Base-by-base conservation (phyloP, 64 coral and sea anemone species). In the Stylophora pistillata region DNA sequence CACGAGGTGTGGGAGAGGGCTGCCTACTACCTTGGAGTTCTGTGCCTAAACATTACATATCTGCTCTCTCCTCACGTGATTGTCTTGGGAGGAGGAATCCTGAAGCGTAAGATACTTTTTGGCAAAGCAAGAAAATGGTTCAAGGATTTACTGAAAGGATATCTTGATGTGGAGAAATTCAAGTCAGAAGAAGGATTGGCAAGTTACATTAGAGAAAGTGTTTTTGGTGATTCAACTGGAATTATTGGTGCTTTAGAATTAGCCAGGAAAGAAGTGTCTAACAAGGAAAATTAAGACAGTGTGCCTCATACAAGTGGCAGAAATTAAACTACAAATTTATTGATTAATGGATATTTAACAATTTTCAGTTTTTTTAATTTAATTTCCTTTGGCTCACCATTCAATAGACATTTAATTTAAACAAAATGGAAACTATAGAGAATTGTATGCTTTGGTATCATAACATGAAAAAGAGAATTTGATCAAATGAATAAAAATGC, bases 31-130 rank as follows among this genome's bases (percentile, higher is more conserved):
- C 89, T 98, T 21, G 96, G 96, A 15, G 76, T 81, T 23, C 80
- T 98, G 56, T 98, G 96, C 86, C 89, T 95, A 0, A 98, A 98
- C 52, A 78, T 98, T 1, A 98, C 96, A 4, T 95, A 82, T 34
- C 60, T 89, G 16, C 17, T 98, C 15, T 98, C 96, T n/a, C 96
- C 96, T 60, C 76, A 94, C 77, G 86, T 98, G 11, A 95, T 95
- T 63, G 72, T 98, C 7, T 47, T 98, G 0, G 96, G 96, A 53
- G 96, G 96, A 34, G 96, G 96, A 10, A 76, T 98, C 18, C 94
- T 98, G 96, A 89, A 98, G 30, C 79, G 96, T 16, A 89, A 79
- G 18, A 55, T 89, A 41, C 53, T 98, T 23, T 98, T 89, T 32
- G 61, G 79, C 10, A 84, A 69, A 16, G 89, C 60, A 11, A 85